Conservation (phyloP, 2,797 vertebrate genomes). For the Lophius americanus region DNA sequence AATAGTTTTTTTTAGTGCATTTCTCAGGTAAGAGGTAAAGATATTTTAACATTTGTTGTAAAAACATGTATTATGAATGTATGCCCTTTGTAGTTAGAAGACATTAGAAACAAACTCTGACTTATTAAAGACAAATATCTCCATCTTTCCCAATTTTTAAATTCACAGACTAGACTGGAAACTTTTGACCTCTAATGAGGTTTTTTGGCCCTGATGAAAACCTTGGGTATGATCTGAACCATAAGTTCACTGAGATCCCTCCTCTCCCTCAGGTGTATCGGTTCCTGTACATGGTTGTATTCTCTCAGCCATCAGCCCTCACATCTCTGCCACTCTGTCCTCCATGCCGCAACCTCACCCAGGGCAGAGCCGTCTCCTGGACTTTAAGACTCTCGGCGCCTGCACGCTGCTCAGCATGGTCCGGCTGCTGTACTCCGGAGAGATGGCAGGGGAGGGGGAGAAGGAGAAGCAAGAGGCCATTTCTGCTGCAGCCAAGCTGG, state of each 20-base stretch:
- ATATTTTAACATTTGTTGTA: too few species aligned
- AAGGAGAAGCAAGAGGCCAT: constrained; percentile 70
- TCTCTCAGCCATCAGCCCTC: constrained; percentile 79
- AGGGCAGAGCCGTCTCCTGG: constrained; percentile 70
- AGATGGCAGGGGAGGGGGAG: constrained; percentile 72
- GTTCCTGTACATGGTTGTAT: constrained; percentile 81
- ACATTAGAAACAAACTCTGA: not conserved
- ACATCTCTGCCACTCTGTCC: constrained; percentile 69
- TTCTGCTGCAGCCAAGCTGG: constrained; percentile 72
- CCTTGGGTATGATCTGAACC: too few species aligned
- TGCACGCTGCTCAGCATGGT: constrained; percentile 75
- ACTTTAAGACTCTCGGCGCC: constrained; percentile 66
- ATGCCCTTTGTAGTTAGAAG: too few species aligned
- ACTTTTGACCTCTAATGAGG: too few species aligned
- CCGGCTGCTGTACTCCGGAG: constrained; percentile 78
- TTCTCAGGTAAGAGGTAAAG: too few species aligned
- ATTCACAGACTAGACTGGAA: too few species aligned
- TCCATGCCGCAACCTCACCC: constrained; percentile 33
- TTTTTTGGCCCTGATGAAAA: not conserved
- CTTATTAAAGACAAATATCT: too few species aligned
- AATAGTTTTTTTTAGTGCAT: too few species aligned
- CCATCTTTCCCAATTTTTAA: too few species aligned
- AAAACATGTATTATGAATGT: too few species aligned
- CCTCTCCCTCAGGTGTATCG: constrained; percentile 70
- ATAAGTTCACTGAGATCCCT: not conserved